Evolutionary conservation across 2,888 invertebrate species (phyloP).

Genomic region (Andrena hattorfiana): DNA sequence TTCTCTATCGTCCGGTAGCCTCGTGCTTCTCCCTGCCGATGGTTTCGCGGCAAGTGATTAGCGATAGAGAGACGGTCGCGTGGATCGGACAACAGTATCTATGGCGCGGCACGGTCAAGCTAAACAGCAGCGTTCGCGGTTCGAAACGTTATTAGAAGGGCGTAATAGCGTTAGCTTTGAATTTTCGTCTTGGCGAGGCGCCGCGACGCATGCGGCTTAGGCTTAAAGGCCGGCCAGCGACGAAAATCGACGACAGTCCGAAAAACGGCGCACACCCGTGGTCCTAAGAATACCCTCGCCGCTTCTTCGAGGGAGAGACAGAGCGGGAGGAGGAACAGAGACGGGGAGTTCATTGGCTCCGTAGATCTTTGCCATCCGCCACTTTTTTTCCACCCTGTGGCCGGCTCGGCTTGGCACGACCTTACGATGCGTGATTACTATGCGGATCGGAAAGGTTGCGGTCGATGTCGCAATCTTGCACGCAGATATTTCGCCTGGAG

Average conservation of each 20-base stretch:
- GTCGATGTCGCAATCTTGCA: conserved; percentile 30
- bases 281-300: conserved; percentile 81
- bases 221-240: conserved; percentile 56
- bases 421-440: conserved; percentile 18
- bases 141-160: conserved; percentile 83
- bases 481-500: not conserved
- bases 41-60: conserved; percentile 8
- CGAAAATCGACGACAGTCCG: conserved; percentile 60
- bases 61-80: not conserved
- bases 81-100: conserved; percentile 76
- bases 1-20: not conserved
- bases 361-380: conserved; percentile 35
- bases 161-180: conserved; percentile 63
- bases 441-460: conserved; percentile 34
- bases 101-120: conserved; percentile 86
- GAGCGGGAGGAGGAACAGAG: not conserved
- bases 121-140: conserved; percentile 86
- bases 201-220: conserved; percentile 81
- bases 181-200: conserved; percentile 76
- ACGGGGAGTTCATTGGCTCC: conserved; percentile 49
- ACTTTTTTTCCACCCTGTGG: not conserved
- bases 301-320: conserved; percentile 11
- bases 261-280: conserved; percentile 49
- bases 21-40: not conserved
- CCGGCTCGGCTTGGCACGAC: conserved; percentile 20